Conservation (phyloP, 2,113 vertebrate genomes). For the Hyperopisus bebe region DNA sequence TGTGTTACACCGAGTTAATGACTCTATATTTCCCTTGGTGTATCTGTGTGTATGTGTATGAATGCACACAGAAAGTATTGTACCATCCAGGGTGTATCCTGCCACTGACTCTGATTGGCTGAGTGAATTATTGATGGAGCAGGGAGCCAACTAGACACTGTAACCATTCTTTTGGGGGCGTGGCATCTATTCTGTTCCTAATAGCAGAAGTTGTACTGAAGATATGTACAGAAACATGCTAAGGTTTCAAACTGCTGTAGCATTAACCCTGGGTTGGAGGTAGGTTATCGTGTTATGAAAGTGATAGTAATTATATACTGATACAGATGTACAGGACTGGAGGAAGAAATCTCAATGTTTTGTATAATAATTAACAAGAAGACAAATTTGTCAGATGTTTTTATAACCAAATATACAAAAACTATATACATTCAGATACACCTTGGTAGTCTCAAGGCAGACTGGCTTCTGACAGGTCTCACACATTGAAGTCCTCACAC, state of each 20-base stretch:
- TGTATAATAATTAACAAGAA: background rate
- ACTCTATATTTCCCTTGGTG: background rate
- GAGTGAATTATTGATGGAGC: background rate
- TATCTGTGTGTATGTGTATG: background rate
- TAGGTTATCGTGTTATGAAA: background rate
- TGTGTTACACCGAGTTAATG: background rate
- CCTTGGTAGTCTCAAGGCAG: conserved; percentile 44
- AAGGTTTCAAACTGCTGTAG: background rate
- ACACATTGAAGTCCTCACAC: conserved; percentile 40
- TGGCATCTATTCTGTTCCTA: background rate
- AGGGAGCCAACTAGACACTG: background rate
- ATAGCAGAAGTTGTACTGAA: background rate
- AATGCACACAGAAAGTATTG: background rate
- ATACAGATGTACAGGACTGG: background rate
- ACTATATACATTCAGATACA: conserved; percentile 61
- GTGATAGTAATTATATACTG: background rate
- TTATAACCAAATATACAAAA: conserved; percentile 67
- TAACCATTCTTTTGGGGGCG: background rate
- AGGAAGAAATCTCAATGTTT: background rate
- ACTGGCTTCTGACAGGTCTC: conserved; percentile 51
- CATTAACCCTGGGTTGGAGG: background rate
- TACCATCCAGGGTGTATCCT: background rate
- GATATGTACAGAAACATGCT: background rate
- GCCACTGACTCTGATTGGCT: background rate
- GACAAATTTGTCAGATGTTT: conserved; percentile 2